phyloP scores from a whole-genome alignment of 2,113 vertebrate genomes.

The Dinomys branickii region DNA sequence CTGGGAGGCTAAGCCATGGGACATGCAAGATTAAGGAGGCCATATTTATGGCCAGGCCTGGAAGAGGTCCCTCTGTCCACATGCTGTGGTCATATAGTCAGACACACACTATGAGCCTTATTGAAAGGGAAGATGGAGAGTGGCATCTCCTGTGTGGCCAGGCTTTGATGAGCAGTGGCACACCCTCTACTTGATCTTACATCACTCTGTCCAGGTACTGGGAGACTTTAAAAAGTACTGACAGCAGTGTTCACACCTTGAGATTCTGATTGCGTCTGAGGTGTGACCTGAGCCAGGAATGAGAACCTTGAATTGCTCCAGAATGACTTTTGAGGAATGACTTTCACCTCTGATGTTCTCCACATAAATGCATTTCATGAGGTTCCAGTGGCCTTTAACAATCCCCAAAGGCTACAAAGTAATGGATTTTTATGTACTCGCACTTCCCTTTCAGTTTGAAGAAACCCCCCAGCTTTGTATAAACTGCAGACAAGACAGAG shows the following conservation, averaged over 20 bases:
- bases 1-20: background rate
- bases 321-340: background rate
- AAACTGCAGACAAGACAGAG: background rate
- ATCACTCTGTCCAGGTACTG: background rate
- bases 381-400: background rate
- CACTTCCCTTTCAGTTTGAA: background rate
- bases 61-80: background rate
- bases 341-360: background rate
- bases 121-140: background rate
- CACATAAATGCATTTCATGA: background rate
- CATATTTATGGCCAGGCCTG: rapidly evolving
- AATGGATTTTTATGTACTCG: background rate
- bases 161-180: background rate
- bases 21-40: background rate
- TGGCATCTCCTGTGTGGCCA: background rate
- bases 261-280: background rate
- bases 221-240: background rate
- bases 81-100: rapidly evolving
- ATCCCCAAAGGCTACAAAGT: background rate
- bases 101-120: background rate
- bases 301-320: background rate
- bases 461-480: background rate
- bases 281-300: background rate
- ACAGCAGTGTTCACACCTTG: background rate
- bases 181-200: background rate